These are phyloP conservation scores for Eubucco bourcierii DNA, from an alignment of 2,113 vertebrate genomes.

Conservation along the genomic window DNA sequence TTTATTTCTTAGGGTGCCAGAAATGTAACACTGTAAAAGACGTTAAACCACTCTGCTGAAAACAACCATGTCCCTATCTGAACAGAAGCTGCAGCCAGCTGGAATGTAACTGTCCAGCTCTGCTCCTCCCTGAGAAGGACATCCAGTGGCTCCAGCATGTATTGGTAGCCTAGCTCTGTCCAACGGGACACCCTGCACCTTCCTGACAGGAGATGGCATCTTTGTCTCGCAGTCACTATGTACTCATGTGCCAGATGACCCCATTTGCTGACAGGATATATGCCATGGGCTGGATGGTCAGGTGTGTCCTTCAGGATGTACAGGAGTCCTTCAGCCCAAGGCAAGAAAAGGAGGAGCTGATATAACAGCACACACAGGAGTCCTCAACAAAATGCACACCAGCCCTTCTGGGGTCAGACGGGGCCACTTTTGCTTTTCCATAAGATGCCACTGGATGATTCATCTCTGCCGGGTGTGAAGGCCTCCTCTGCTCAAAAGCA, in stretches of 20 bases:
- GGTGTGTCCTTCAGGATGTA: neutral
- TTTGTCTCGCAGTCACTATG: neutral
- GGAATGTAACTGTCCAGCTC: neutral
- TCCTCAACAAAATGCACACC: neutral
- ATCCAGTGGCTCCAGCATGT: neutral
- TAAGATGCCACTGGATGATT: neutral
- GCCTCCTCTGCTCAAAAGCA: neutral
- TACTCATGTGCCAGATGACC: neutral
- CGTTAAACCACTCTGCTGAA: neutral
- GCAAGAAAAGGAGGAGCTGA: neutral
- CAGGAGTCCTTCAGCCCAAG: neutral
- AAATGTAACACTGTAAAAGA: neutral
- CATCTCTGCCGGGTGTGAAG: neutral
- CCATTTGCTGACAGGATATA: neutral
- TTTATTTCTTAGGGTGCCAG: neutral
- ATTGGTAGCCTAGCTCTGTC: neutral
- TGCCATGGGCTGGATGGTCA: neutral
- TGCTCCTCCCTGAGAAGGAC: neutral
- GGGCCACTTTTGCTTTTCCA: neutral
- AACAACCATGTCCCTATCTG: neutral
- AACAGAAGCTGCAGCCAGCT: neutral
- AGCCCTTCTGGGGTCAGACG: neutral
- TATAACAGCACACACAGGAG: neutral
- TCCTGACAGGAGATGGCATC: neutral
- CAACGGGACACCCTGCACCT: neutral